phyloP scores from a whole-genome alignment of 1,140 invertebrate species.

The Vollenhovia emeryi region DNA sequence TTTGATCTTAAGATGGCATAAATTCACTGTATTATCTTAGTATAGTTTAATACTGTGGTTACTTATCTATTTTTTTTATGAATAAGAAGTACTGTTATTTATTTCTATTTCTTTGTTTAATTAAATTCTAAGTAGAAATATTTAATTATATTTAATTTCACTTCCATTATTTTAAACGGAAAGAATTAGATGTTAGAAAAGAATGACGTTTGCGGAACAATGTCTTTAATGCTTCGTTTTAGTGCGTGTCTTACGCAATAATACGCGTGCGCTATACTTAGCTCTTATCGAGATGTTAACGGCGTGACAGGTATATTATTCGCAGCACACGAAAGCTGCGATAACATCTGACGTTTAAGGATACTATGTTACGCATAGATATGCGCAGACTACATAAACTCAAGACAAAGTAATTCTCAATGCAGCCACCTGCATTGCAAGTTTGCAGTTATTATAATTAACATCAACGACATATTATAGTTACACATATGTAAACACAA shows the following conservation, averaged over 20 bases:
- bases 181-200: not conserved
- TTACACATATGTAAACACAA: not conserved
- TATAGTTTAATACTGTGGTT: not conserved
- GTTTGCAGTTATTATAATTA: not conserved
- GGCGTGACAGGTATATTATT: slow-evolving; percentile 44
- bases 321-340: slow-evolving; percentile 7
- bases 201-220: no score
- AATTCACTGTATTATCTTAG: not conserved
- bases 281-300: slow-evolving; percentile 42
- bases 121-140: no score
- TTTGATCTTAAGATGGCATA: no score
- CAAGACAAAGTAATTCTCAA: not conserved
- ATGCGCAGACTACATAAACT: not conserved
- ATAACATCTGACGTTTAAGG: slow-evolving; percentile 14
- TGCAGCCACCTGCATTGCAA: not conserved
- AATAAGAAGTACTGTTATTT: no score
- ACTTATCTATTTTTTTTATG: no score
- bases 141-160: no score
- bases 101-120: no score
- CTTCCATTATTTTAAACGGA: not conserved
- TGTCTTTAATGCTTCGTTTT: not conserved
- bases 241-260: slow-evolving; percentile 23
- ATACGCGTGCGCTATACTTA: not conserved
- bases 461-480: not conserved
- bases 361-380: slow-evolving; percentile 22